These are phyloP conservation scores for Myopa testacea DNA, from an alignment of 2,888 invertebrate species.

Conservation along the genomic window DNA sequence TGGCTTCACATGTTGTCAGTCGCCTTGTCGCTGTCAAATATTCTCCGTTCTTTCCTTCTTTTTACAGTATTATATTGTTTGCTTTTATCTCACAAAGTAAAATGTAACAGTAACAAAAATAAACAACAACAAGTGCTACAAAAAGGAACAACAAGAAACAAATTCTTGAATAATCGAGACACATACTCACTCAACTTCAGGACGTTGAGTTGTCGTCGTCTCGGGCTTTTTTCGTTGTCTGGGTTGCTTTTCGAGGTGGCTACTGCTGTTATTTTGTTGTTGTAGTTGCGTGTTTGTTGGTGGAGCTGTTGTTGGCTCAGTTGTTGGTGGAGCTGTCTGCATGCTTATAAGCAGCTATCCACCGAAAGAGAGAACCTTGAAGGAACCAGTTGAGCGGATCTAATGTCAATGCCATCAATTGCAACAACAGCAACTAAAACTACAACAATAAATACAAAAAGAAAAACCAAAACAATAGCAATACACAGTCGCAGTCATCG, in stretches of 20 bases:
- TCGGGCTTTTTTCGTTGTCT: background rate
- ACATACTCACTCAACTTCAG: background rate
- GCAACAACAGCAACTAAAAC: slow-evolving; percentile 1
- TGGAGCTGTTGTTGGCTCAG: background rate
- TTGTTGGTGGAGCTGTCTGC: slow-evolving; percentile 8
- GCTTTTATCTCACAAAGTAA: no score
- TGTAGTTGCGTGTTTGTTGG: background rate
- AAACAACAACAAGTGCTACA: background rate
- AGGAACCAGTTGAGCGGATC: slow-evolving; percentile 66
- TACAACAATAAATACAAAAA: slow-evolving; percentile 21
- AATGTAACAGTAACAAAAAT: background rate
- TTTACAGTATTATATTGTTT: background rate
- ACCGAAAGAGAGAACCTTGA: slow-evolving; percentile 59
- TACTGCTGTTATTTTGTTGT: background rate
- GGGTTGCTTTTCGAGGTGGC: background rate
- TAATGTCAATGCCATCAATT: slow-evolving; percentile 67
- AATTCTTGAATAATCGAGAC: slow-evolving; percentile 13
- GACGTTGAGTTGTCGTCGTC: background rate
- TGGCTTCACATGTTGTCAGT: no score
- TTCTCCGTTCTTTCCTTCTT: background rate
- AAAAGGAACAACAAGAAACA: background rate
- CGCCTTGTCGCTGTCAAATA: no score
- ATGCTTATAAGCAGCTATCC: background rate
- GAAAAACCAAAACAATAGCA: slow-evolving; percentile 4
- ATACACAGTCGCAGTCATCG: background rate